A percentile compares a stretch with the other conserved stretches of the same genome.
phyloP scores from a whole-genome alignment of 1,140 invertebrate species.

The Aphelenchoides fujianensis region DNA sequence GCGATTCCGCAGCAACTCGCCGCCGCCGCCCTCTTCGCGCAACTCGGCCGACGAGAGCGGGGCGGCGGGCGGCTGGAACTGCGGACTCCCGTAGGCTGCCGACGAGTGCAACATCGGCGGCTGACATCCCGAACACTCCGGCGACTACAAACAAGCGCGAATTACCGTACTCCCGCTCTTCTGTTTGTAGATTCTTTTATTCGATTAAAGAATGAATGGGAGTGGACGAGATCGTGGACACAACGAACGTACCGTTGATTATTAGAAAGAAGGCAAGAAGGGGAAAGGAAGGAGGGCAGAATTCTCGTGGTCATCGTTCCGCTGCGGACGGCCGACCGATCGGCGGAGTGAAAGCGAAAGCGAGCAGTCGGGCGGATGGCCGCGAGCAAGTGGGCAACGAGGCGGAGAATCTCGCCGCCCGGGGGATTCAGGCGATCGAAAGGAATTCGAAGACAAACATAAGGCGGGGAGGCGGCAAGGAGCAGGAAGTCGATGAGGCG shows the following conservation, averaged over 20 bases:
- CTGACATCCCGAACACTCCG: constrained; percentile 7
- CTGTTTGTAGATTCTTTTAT: no score
- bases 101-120: neutral
- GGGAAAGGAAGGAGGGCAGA: neutral
- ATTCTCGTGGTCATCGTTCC: no score
- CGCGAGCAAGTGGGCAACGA: neutral
- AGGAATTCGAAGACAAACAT: constrained; percentile 1
- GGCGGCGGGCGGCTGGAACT: constrained; percentile 18
- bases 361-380: neutral
- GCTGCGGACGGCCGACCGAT: no score
- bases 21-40: neutral
- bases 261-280: neutral
- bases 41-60: constrained; percentile 13
- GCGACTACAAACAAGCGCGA: neutral
- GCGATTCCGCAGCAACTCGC: constrained; percentile 6
- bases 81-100: neutral
- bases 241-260: neutral
- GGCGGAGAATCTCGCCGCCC: neutral
- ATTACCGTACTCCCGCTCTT: no score
- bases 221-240: no score
- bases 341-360: neutral
- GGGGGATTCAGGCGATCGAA: neutral
- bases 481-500: neutral
- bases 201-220: no score
- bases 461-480: neutral